Base-by-base conservation (phyloP, 2,888 invertebrate species). In the Amiota minor region DNA sequence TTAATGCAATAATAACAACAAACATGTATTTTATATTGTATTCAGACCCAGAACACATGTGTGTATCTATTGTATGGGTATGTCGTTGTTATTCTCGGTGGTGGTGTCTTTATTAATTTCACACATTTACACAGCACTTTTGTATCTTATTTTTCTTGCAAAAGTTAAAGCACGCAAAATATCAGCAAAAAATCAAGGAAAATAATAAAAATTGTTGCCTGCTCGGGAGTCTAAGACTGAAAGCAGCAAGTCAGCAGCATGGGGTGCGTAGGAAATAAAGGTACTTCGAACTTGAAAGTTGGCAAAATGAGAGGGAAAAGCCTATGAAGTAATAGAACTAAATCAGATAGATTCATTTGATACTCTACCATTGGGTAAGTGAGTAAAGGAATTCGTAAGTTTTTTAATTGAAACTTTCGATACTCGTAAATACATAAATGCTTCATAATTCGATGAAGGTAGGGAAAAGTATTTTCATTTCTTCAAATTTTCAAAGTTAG, bases 71-170 rank as follows among this genome's bases (percentile, higher is more conserved):
- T 45, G 2, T 35, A 11, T 67, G 46, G 18, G 53, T 46, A 46
- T 45, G 18, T 23, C 0, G 35, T 35, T 6, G 6, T 4, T 35
- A n/a, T n/a, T n/a, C n/a, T n/a, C n/a, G 35, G 35, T 35, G 35
- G 35, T 2, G 23, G 56, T 16, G 71, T 73, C 77, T 75, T 80
- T 81, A 78, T 81, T 82, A 80, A 81, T 82, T 82, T 82, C 82
- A 76, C 82, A 82, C 81, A 82, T 82, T 81, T 81, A 80, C 81
- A 78, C 81, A 81, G 78, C 79, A 82, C 81, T 81, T 81, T 82
- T 82, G 75, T 80, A 80, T 81, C 77, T 78, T 78, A 80, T 74
- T 75, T 75, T 75, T 75, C 72, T 74, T 73, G 64, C 11, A 9
- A 76, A 76, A 73, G 53, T 75, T 76, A 75, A 75, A 67, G 20